Evolutionary conservation across 2,113 vertebrate species (phyloP).

Genomic region (Neopipo cinnamomea): DNA sequence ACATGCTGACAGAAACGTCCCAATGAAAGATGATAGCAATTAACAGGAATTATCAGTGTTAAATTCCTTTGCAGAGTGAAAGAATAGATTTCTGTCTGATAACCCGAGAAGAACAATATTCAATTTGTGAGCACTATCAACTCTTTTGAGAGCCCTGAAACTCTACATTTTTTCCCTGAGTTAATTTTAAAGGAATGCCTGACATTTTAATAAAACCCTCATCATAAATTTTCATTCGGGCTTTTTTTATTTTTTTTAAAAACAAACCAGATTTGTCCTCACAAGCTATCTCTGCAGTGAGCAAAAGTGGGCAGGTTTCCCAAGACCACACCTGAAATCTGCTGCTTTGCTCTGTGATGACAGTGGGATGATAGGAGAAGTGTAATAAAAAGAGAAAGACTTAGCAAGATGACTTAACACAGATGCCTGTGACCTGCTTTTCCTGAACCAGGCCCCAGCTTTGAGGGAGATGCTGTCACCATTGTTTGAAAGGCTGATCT

Average conservation of each 20-base stretch:
- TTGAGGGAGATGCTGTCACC: conserved; percentile 46
- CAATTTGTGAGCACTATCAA: not conserved
- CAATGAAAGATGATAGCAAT: conserved; percentile 36
- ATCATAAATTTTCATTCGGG: not conserved
- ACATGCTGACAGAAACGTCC: not conserved
- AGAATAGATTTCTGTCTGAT: conserved; percentile 7
- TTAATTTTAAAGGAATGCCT: conserved; percentile 18
- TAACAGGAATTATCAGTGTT: conserved; percentile 2
- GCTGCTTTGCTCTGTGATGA: not conserved
- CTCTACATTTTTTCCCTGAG: not conserved
- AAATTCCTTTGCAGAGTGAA: not conserved
- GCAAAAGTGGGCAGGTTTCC: conserved; percentile 16
- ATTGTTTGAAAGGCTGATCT: conserved; percentile 45
- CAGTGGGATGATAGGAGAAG: not conserved
- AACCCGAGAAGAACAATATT: not conserved
- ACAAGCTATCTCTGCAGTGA: not conserved
- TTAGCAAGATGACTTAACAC: not conserved
- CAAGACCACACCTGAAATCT: not conserved
- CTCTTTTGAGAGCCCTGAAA: not conserved
- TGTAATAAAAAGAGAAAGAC: conserved; percentile 18
- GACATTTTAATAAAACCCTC: not conserved
- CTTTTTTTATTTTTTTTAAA: not conserved
- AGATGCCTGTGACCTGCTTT: not conserved
- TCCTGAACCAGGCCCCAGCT: not conserved
- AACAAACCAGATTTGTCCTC: not conserved